Percentiles rank a stretch among this genome's conserved stretches.
These are phyloP conservation scores for Geothlypis trichas DNA, from an alignment of 2,113 vertebrate species.

Conservation along the genomic window DNA sequence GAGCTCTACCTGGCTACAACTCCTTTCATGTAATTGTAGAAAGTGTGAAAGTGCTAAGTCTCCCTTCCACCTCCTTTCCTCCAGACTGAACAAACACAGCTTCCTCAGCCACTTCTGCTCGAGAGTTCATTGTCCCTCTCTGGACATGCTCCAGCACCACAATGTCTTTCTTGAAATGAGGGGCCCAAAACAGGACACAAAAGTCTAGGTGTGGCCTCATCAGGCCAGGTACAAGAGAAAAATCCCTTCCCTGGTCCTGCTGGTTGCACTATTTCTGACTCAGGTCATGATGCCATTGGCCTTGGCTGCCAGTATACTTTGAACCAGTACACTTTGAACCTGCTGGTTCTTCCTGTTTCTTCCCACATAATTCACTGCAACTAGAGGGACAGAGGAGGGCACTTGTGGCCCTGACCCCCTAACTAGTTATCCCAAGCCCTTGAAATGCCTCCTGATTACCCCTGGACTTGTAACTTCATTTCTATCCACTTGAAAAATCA, in stretches of 20 bases:
- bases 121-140: background rate
- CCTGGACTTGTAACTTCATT: background rate
- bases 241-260: background rate
- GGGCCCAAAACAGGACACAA: background rate
- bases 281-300: background rate
- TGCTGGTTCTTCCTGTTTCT: background rate
- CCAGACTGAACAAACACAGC: background rate
- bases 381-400: too few relatives aligned
- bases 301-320: background rate
- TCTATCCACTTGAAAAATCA: background rate
- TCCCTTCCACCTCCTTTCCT: background rate
- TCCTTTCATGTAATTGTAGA: background rate
- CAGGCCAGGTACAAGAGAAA: rapidly evolving
- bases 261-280: background rate
- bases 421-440: too few relatives aligned
- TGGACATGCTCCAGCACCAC: background rate
- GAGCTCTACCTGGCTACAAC: background rate
- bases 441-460: background rate
- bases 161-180: background rate
- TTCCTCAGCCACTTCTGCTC: background rate
- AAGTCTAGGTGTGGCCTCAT: background rate
- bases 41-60: background rate
- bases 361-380: background rate
- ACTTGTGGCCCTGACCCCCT: background rate
- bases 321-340: background rate